Evolutionary conservation across 2,888 invertebrate species (phyloP).

Genomic region (Thymelicus sylvestris): DNA sequence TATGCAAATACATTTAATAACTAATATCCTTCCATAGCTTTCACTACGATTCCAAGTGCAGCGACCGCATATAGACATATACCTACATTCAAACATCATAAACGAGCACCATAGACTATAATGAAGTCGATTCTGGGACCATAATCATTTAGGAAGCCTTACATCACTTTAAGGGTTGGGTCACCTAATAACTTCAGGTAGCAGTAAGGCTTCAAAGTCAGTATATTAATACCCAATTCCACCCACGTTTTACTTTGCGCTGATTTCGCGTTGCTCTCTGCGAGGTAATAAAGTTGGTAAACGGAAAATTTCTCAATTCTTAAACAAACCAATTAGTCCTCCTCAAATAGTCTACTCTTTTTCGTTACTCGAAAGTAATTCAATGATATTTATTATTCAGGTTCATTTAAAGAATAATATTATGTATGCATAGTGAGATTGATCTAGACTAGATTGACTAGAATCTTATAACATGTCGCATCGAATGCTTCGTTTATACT

Average conservation of each 20-base stretch:
- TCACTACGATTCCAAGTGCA: no score
- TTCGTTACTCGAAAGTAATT: constrained; percentile 5
- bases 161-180: no score
- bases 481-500: no score
- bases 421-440: constrained; percentile 3
- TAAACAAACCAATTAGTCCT: constrained; percentile 9
- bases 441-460: no score
- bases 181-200: not conserved
- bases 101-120: no score
- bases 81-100: no score
- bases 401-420: constrained; percentile 21
- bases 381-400: constrained; percentile 6
- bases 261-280: not conserved
- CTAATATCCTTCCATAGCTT: no score
- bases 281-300: not conserved
- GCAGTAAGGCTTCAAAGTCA: not conserved
- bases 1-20: no score
- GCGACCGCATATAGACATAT: no score
- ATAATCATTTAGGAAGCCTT: no score
- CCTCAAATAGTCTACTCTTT: constrained; percentile 4
- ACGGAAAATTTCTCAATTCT: constrained; percentile 13
- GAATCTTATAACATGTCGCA: no score
- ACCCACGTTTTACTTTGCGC: not conserved
- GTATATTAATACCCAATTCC: not conserved
- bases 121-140: no score